Evolutionary conservation across 2,113 vertebrate species (phyloP).

Genomic region (Chitala chitala): DNA sequence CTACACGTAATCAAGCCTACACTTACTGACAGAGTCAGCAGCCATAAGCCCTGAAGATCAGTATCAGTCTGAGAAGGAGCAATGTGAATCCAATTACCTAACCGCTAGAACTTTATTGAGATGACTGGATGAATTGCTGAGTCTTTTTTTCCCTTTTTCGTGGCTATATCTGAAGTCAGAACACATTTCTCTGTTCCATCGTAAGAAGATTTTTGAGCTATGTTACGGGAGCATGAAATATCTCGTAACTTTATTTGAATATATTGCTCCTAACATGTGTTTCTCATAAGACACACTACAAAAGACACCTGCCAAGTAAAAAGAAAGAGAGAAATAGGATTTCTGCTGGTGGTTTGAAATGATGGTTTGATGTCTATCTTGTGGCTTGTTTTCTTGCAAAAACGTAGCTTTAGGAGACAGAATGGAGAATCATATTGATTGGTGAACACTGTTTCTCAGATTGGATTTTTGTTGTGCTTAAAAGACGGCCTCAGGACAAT

Average conservation of each 20-base stretch:
- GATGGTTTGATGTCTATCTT: conserved; percentile 24
- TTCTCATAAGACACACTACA: conserved; percentile 11
- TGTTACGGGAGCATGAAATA: conserved; percentile 23
- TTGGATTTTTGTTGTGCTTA: not conserved
- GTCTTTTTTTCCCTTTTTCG: not conserved
- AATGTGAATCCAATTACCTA: conserved; percentile 43
- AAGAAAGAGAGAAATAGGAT: conserved; percentile 5
- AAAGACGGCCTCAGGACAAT: not conserved
- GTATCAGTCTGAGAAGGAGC: conserved; percentile 26
- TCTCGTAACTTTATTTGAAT: conserved; percentile 29
- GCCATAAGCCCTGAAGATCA: conserved; percentile 34
- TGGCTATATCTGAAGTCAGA: conserved; percentile 19
- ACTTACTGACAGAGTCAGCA: conserved; percentile 25
- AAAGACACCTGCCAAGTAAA: conserved; percentile 28
- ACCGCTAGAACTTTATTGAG: conserved; percentile 26
- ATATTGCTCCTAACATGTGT: conserved; percentile 25
- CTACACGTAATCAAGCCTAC: not conserved
- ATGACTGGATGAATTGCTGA: conserved; percentile 33
- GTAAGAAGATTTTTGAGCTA: conserved; percentile 4
- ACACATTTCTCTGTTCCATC: conserved; percentile 14
- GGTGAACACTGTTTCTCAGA: not conserved
- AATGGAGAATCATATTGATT: not conserved
- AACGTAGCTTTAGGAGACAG: conserved; percentile 8
- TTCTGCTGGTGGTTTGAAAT: conserved; percentile 14
- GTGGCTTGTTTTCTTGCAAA: not conserved